Base-by-base conservation (phyloP, 2,113 vertebrate species). In the Lonchura striata region DNA sequence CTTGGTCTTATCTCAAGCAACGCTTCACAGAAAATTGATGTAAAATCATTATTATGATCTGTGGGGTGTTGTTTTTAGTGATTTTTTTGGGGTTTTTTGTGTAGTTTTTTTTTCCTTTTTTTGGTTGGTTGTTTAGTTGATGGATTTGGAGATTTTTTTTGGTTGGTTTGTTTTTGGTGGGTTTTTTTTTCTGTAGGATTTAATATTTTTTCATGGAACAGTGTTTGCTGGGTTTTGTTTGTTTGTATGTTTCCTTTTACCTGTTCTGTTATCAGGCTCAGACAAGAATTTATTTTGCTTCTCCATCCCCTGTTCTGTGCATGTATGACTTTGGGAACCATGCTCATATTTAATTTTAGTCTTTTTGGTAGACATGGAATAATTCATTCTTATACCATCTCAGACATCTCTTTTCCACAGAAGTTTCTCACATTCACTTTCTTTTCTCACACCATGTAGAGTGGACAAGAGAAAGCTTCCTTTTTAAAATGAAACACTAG, bases 11-110 rank as follows among this genome's bases (percentile, higher is more conserved):
- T 44, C 31, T 86, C 37, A 80, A 4, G 4, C 18, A 78, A 81
- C 70, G 7, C 33, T 22, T 83, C 23, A 42, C 5, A 64, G 8
- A 6, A 84, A 83, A 47, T 27, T 56, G 2, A 33, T 50, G 52
- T 70, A 92, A 86, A 65, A 42, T 2, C 1, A 3, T 37, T 70
- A 25, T 44, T 80, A 46, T 59, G 13, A 61, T 37, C 11, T 47
- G 4, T 52, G 4, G 15, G 2, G 6, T n/a, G 8, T 10, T 41
- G 35, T 30, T 66, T 42, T 21, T 33, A 1, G 5, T 5, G 6
- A 7, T 30, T 52, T 22, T 31, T 42, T 11, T 18, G 10, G 6
- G 14, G 10, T 31, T 31, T 53, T 35, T 35, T 4, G 9, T 7
- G 11, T 31, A 1, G 7, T 28, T 13, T 18, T 9, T 24, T 28